phyloP scores from a whole-genome alignment of 2,888 invertebrate species.

The Drosophila greeni region DNA sequence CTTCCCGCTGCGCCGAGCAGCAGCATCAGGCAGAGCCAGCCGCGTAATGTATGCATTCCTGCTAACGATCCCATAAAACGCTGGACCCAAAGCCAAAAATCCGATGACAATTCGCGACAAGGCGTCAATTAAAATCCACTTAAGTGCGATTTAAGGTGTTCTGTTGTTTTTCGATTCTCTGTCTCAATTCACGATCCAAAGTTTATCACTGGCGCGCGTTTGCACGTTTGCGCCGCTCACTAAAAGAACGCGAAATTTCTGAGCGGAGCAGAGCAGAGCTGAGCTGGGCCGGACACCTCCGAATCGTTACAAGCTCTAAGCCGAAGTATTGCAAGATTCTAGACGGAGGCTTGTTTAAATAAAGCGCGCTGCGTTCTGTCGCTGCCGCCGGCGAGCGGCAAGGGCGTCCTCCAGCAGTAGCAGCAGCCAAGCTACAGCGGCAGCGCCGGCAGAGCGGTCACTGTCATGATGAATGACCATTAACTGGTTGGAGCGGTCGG shows the following conservation, averaged over 20 bases:
- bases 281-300: conserved; percentile 45
- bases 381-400: conserved; percentile 28
- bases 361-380: conserved; percentile 36
- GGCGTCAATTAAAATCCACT: conserved; percentile 41
- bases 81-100: conserved; percentile 6
- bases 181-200: conserved; percentile 24
- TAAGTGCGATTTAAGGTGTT: conserved; percentile 27
- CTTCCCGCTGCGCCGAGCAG: conserved; percentile 26
- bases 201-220: conserved; percentile 20
- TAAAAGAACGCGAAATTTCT: conserved; percentile 43
- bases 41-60: conserved; percentile 20
- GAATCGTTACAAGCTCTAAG: conserved; percentile 66
- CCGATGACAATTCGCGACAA: conserved; percentile 32
- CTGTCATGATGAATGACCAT: conserved; percentile 44
- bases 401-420: conserved; percentile 17
- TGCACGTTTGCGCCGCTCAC: conserved; percentile 31
- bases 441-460: conserved; percentile 45
- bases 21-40: conserved; percentile 31
- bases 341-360: conserved; percentile 70
- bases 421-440: neutral
- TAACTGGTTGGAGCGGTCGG: conserved; percentile 23
- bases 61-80: conserved; percentile 27
- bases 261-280: conserved; percentile 26
- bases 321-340: conserved; percentile 69
- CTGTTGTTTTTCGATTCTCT: conserved; percentile 23